Evolutionary conservation across 1,140 invertebrate species (phyloP), one percentile per base, ranked within the genome.

Genomic region (Drosophila sechellia): DNA sequence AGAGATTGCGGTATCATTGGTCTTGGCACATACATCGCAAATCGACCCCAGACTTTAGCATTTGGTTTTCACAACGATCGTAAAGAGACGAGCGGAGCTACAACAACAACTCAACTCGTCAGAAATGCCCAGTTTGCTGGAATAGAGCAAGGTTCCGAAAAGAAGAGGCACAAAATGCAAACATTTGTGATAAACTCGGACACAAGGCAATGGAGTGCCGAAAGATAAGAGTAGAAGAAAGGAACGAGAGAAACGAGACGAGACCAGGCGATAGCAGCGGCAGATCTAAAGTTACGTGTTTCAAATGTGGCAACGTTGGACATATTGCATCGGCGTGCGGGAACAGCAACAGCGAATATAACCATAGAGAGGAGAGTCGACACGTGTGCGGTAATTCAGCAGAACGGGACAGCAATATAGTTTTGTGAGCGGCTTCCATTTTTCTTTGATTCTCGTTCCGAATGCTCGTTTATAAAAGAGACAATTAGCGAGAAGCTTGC

Each of bases 271-370:
- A 46, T n/a, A 35, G 27, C 17, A 46, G n/a, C 25, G 13, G n/a
- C 42, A 58, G 31, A 37, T 27, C 45, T 39, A 22, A 6, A 11
- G 27, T 48, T 0, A 56, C 31, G 3, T 64, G 45, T 11, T 40
- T 52, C 25, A 60, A 42, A 10, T 57, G 43, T n/a, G 34, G 35
- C 53, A 25, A 27, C 17, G 10, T 20, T 43, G 43, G 54, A 35
- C 54, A 57, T 5, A 57, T 65, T 8, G 43, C 53, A 13, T 65
- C 35, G 10, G n/a, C 8, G n/a, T 42, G 35, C 15, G 20, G n/a
- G n/a, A n/a, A n/a, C n/a, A n/a, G n/a, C n/a, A n/a, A n/a, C n/a
- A n/a, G n/a, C n/a, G n/a, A n/a, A n/a, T n/a, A n/a, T n/a, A n/a
- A n/a, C n/a, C n/a, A n/a, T n/a, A n/a, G n/a, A n/a, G n/a, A n/a